phyloP scores from a whole-genome alignment of 92 coral and sea anemone species.

The Epizoanthus illoricatus region DNA sequence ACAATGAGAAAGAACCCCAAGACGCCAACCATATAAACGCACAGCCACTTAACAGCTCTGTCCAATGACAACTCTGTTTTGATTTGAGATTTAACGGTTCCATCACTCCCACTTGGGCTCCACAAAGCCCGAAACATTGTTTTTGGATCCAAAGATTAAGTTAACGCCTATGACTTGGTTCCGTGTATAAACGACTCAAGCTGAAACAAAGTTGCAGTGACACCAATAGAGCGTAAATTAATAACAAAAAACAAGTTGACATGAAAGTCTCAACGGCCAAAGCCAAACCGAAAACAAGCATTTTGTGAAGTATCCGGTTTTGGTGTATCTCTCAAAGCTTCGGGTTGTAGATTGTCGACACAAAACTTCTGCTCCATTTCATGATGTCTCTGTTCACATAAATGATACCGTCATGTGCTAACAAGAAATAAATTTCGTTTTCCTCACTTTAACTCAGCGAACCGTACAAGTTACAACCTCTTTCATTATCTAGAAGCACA shows the following conservation, averaged over 20 bases:
- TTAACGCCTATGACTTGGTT: background rate
- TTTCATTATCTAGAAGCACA: slow-evolving; percentile 24
- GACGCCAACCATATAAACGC: slow-evolving; percentile 61
- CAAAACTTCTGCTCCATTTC: background rate
- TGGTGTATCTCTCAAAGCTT: background rate
- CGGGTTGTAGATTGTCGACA: background rate
- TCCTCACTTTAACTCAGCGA: background rate
- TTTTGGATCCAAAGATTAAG: background rate
- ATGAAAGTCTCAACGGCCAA: too few relatives aligned
- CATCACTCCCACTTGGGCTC: background rate
- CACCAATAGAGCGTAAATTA: slow-evolving; percentile 16
- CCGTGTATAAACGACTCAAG: background rate
- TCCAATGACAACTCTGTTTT: slow-evolving; percentile 70
- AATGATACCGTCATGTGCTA: background rate
- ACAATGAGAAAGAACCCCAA: slow-evolving; percentile 62
- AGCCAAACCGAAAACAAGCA: too few relatives aligned
- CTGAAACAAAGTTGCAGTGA: background rate
- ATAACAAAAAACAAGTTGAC: slow-evolving; percentile 14
- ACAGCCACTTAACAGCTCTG: slow-evolving; percentile 63
- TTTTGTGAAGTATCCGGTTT: background rate
- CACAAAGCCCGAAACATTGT: slow-evolving; percentile 17
- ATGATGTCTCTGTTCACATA: background rate
- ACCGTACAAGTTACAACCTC: slow-evolving; percentile 1
- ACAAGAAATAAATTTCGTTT: background rate
- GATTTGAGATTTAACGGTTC: slow-evolving; percentile 23